Conservation (phyloP, 1,140 invertebrate genomes). For the Diorhabda elongata region DNA sequence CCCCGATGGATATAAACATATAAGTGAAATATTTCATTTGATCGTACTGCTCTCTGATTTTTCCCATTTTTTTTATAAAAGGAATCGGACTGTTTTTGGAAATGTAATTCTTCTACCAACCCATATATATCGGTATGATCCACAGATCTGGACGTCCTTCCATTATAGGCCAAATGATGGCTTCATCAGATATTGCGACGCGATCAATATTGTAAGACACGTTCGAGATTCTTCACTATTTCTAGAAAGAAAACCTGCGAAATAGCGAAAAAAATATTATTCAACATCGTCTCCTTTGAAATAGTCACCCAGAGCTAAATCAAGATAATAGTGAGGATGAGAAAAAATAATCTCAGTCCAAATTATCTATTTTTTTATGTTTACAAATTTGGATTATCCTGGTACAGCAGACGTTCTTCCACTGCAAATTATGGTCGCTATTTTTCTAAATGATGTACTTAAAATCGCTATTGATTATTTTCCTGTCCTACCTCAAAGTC, state of each 20-base stretch:
- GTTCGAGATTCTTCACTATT: conserved; percentile 76
- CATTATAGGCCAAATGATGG: conserved; percentile 82
- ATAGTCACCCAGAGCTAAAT: too few species aligned
- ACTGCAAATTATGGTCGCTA: too few species aligned
- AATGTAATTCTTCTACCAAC: conserved; percentile 97
- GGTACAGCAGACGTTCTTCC: too few species aligned
- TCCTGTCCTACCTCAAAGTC: too few species aligned
- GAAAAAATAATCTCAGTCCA: too few species aligned
- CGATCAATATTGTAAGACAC: conserved; percentile 78
- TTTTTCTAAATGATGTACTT: too few species aligned
- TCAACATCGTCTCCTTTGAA: too few species aligned
- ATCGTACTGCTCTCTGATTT: conserved; percentile 76
- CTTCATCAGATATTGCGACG: conserved; percentile 75
- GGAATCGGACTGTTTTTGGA: conserved; percentile 75
- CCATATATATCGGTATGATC: conserved; percentile 85
- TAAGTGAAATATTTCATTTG: conserved; percentile 83
- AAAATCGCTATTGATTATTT: too few species aligned
- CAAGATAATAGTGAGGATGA: too few species aligned
- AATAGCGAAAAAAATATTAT: too few species aligned
- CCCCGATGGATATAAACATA: conserved; percentile 85
- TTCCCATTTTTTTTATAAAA: conserved; percentile 72
- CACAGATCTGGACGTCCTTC: conserved; percentile 67
- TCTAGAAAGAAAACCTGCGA: conserved; percentile 67
- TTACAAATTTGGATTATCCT: too few species aligned
- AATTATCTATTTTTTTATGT: too few species aligned